Conservation (phyloP, 2,888 invertebrate genomes). For the Leucozona laternaria region DNA sequence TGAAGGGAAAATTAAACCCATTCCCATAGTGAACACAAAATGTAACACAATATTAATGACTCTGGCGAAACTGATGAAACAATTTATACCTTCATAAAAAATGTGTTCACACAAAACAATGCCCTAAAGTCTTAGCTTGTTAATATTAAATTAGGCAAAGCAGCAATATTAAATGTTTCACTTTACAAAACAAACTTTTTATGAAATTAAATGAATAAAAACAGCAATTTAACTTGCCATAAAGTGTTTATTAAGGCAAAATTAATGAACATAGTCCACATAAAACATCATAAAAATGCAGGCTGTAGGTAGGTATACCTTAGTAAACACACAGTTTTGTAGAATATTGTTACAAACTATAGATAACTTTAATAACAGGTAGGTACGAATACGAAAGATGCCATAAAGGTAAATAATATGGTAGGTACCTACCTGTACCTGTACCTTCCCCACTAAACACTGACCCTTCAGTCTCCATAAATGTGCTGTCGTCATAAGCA, state of each 20-base stretch:
- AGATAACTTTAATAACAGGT: background rate
- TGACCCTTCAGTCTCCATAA: background rate
- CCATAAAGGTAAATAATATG: background rate
- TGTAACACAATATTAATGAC: background rate
- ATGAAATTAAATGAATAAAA: slow-evolving; percentile 5
- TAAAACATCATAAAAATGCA: slow-evolving; percentile 23
- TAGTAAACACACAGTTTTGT: background rate
- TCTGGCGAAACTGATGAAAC: background rate
- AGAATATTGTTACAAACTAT: slow-evolving; percentile 6
- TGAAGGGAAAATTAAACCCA: background rate
- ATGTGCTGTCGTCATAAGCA: slow-evolving; percentile 1
- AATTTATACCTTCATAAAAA: background rate
- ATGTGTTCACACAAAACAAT: background rate
- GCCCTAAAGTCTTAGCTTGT: background rate
- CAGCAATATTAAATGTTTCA: slow-evolving; percentile 3
- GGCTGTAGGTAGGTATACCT: background rate
- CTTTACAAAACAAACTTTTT: background rate
- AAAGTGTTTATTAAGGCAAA: background rate
- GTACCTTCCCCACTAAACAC: background rate
- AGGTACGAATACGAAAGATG: background rate
- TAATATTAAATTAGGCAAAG: background rate
- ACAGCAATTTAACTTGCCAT: slow-evolving; percentile 1
- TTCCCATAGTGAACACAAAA: background rate
- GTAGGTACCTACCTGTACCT: background rate
- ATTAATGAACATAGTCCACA: background rate